Percentiles rank a stretch among this genome's conserved stretches.
phyloP scores from a whole-genome alignment of 2,797 vertebrate species.

The Chrosomus eos region DNA sequence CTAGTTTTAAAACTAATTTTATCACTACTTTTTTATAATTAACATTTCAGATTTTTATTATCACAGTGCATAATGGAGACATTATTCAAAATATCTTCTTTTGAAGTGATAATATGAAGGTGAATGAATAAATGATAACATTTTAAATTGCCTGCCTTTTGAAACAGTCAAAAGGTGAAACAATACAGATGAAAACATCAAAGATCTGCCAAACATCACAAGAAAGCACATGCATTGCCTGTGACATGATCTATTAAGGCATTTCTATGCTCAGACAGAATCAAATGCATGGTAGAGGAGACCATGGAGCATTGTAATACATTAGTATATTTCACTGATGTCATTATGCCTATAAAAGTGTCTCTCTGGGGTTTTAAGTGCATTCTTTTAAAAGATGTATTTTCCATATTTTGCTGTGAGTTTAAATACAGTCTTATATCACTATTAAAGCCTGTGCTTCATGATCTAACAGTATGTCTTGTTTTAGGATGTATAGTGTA shows the following conservation, averaged over 20 bases:
- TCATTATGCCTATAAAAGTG: background rate
- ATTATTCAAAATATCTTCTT: too few species aligned
- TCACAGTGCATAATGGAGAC: background rate
- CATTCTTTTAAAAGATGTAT: background rate
- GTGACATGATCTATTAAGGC: background rate
- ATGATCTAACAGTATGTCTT: background rate
- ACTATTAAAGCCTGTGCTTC: background rate
- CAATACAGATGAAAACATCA: background rate
- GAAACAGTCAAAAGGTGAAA: background rate
- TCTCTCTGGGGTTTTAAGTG: background rate
- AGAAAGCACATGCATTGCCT: background rate
- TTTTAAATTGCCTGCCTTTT: background rate
- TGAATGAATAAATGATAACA: background rate
- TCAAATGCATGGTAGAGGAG: background rate
- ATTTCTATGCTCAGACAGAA: background rate
- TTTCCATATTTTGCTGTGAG: background rate
- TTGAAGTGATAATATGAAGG: too few species aligned
- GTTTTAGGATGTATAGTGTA: background rate
- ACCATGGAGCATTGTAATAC: background rate
- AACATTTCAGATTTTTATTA: too few species aligned
- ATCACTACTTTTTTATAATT: background rate
- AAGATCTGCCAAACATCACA: background rate
- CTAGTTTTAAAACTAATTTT: background rate
- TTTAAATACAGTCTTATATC: background rate
- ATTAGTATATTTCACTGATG: conserved; percentile 2